Percentiles rank a stretch among this genome's conserved stretches.
Evolutionary conservation across 2,113 vertebrate species (phyloP).

Genomic region (Rhabdornis inornatus): DNA sequence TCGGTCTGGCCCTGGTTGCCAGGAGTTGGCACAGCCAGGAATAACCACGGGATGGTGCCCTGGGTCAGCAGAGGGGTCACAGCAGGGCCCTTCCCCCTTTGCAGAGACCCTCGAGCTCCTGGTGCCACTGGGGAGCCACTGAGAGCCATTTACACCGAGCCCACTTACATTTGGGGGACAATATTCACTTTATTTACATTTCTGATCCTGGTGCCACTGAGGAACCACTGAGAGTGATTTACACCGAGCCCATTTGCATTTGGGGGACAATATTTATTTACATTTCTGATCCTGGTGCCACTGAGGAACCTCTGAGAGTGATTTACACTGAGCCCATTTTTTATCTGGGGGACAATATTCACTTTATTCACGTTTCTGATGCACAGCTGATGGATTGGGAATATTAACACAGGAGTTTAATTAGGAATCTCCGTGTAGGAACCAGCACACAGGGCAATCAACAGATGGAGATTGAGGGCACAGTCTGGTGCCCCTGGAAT

Average conservation of each 20-base stretch:
- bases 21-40: background rate
- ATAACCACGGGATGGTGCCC: no score
- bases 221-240: no score
- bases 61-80: background rate
- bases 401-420: background rate
- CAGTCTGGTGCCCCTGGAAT: background rate
- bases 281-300: no score
- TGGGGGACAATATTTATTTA: no score
- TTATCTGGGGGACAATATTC: background rate
- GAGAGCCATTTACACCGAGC: no score
- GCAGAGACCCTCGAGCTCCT: no score
- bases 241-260: no score
- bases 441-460: background rate
- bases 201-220: no score
- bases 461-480: background rate
- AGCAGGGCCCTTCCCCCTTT: accelerated
- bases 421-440: background rate
- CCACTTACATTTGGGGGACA: no score
- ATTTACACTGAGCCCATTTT: background rate
- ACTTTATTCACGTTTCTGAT: background rate
- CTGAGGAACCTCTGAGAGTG: accelerated
- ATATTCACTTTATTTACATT: no score
- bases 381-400: background rate
- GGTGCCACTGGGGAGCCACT: no score
- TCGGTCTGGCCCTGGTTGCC: background rate